Percentiles rank a stretch among this genome's conserved stretches.
Evolutionary conservation across 2,888 invertebrate genomes (phyloP).

Genomic region (Eulithis prunata): DNA sequence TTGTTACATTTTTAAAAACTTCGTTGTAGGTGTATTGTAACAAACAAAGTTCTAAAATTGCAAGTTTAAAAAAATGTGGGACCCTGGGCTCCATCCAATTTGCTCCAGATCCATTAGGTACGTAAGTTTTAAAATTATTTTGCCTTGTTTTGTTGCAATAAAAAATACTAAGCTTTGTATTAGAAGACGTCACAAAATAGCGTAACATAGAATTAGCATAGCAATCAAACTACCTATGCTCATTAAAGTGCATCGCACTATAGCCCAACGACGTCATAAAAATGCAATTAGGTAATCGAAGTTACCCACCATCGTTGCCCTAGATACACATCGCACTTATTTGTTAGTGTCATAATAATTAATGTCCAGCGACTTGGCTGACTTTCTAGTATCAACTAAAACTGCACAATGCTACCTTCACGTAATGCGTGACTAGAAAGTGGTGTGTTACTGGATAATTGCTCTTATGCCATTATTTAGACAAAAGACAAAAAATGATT

Average conservation of each 20-base stretch:
- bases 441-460: constrained; percentile 61
- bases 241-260: constrained; percentile 22
- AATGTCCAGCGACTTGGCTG: constrained; percentile 53
- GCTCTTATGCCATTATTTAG: constrained; percentile 50
- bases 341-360: constrained; percentile 59
- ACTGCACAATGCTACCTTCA: constrained; percentile 62
- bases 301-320: constrained; percentile 50
- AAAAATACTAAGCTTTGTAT: neutral
- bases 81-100: too few species aligned
- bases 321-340: constrained; percentile 56
- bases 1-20: too few species aligned
- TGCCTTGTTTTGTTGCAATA: neutral
- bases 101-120: too few species aligned
- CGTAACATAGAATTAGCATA: constrained; percentile 18
- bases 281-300: constrained; percentile 65
- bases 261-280: constrained; percentile 57
- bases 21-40: too few species aligned
- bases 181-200: constrained; percentile 1
- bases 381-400: constrained; percentile 67
- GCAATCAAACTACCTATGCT: constrained; percentile 9
- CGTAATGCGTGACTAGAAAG: constrained; percentile 73
- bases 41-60: too few species aligned
- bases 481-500: constrained; percentile 39
- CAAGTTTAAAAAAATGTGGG: too few species aligned
- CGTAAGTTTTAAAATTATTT: neutral